These are phyloP conservation scores for Spheniscus mendiculus DNA, from an alignment of 2,113 vertebrate species.

Conservation along the genomic window DNA sequence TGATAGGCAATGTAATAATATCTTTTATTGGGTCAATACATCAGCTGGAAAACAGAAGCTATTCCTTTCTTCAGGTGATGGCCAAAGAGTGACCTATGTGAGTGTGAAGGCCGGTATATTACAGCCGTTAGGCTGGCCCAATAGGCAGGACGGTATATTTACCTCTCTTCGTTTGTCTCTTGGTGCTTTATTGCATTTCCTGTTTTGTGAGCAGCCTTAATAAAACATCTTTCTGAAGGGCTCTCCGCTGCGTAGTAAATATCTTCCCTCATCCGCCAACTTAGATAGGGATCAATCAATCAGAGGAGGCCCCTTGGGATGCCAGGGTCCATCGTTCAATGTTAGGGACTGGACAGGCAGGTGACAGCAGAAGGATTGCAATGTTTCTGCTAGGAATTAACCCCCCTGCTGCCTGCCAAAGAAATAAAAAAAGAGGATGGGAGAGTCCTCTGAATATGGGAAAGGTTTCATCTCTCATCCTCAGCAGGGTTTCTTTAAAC, in stretches of 20 bases:
- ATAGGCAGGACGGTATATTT: background rate
- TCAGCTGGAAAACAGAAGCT: constrained; percentile 74
- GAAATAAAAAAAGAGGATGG: background rate
- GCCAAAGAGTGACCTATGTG: constrained; percentile 45
- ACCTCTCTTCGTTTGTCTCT: constrained; percentile 27
- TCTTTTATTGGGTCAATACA: constrained; percentile 71
- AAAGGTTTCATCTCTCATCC: background rate
- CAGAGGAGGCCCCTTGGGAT: background rate
- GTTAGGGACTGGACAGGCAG: background rate
- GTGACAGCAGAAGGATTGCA: constrained; percentile 24
- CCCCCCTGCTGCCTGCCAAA: background rate
- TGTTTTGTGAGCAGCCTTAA: constrained; percentile 30
- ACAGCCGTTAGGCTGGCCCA: background rate
- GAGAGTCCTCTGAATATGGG: background rate
- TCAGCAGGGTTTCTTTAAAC: background rate
- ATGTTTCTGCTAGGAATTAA: background rate
- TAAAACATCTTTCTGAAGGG: constrained; percentile 60
- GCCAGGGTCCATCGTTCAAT: constrained; percentile 34
- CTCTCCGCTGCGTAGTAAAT: constrained; percentile 18
- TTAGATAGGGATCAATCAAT: constrained; percentile 26
- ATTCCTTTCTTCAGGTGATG: constrained; percentile 26
- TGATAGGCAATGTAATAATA: constrained; percentile 66
- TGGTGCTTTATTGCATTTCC: constrained; percentile 32
- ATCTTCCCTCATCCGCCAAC: background rate
- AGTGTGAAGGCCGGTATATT: background rate